Percentiles rank a stretch among this genome's conserved stretches.
phyloP scores from a whole-genome alignment of 2,888 invertebrate species.

The Nycteola revayana region DNA sequence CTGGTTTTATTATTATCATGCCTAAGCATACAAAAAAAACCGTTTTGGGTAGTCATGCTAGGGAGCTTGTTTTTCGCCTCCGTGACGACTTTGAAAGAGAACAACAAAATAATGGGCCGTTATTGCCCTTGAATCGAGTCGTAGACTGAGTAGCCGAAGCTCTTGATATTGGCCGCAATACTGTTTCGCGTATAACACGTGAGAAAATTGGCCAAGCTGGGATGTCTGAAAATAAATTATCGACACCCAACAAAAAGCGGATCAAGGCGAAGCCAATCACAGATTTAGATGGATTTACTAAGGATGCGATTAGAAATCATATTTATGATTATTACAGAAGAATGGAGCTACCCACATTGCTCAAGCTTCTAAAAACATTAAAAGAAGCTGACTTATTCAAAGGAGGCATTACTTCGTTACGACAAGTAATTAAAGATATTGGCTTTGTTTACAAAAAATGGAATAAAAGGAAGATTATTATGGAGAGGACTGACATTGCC shows the following conservation, averaged over 20 bases:
- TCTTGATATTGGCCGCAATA: constrained; percentile 7
- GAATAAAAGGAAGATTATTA: constrained; percentile 7
- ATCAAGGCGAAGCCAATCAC: constrained; percentile 6
- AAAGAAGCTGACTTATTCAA: constrained; percentile 1
- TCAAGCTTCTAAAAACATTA: constrained; percentile 3
- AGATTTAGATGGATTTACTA: constrained; percentile 1
- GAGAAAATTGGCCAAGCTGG: constrained; percentile 9
- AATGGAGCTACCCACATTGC: constrained; percentile 2
- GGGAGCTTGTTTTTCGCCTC: too few relatives aligned
- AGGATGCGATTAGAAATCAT: not conserved
- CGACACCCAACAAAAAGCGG: constrained; percentile 11
- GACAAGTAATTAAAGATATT: not conserved
- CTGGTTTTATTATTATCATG: too few relatives aligned
- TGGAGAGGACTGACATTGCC: constrained; percentile 3
- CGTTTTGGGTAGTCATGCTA: too few relatives aligned
- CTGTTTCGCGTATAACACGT: constrained; percentile 9
- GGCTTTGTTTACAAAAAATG: not conserved
- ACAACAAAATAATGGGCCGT: constrained; percentile 1
- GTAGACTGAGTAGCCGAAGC: constrained; percentile 6
- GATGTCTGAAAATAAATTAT: constrained; percentile 10
- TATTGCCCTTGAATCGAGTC: constrained; percentile 3
- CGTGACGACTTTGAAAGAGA: too few relatives aligned
- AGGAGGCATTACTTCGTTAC: constrained; percentile 1
- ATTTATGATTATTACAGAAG: constrained; percentile 3
- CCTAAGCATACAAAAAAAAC: too few relatives aligned